Evolutionary conservation across 2,888 invertebrate species (phyloP).

Genomic region (Strigamia maritima): DNA sequence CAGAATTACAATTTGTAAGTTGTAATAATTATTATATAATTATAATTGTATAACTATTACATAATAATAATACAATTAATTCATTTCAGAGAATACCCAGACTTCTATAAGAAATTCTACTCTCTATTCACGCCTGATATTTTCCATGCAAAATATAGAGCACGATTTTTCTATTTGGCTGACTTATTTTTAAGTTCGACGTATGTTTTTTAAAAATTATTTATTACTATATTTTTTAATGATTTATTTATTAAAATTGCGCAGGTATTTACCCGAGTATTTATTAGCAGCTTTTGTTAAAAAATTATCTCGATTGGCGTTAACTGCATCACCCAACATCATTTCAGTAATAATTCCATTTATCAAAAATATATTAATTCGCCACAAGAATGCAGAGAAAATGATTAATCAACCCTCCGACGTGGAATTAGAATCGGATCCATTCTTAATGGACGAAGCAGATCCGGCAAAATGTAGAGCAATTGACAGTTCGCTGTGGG

Average conservation of each 20-base stretch:
- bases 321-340: constrained; percentile 78
- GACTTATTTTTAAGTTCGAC: constrained; percentile 90
- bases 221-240: constrained; percentile 17
- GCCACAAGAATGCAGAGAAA: constrained; percentile 74
- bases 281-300: constrained; percentile 92
- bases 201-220: constrained; percentile 52
- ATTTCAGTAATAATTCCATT: constrained; percentile 73
- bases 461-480: constrained; percentile 77
- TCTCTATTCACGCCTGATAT: constrained; percentile 87
- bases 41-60: too few species aligned
- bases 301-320: constrained; percentile 74
- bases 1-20: constrained; percentile 79
- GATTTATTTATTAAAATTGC: constrained; percentile 40
- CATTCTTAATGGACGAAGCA: constrained; percentile 76
- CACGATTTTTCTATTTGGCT: constrained; percentile 79
- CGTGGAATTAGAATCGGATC: constrained; percentile 62
- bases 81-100: constrained; percentile 80
- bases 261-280: constrained; percentile 81
- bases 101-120: constrained; percentile 92
- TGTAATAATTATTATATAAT: constrained; percentile 43
- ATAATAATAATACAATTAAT: not conserved
- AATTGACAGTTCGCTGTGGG: constrained; percentile 88
- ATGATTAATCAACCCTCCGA: constrained; percentile 46
- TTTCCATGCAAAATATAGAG: constrained; percentile 84
- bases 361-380: constrained; percentile 75